These are phyloP conservation scores for Lepidocyrtinus sp. DNA, from an alignment of 2,888 invertebrate genomes.

Conservation along the genomic window DNA sequence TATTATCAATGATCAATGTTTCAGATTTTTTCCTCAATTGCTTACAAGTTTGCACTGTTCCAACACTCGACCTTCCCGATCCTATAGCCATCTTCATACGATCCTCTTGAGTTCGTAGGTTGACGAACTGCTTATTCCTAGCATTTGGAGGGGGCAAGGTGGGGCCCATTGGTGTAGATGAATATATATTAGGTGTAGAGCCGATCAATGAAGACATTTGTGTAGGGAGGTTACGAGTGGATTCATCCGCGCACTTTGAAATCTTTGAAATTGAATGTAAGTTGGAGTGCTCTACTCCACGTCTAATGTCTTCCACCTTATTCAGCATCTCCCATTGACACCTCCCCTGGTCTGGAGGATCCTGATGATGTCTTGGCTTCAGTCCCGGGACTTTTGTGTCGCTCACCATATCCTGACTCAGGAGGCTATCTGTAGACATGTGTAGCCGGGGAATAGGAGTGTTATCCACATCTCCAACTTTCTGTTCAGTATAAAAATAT, in stretches of 20 bases:
- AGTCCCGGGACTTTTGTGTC: conserved; percentile 47
- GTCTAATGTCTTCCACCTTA: conserved; percentile 7
- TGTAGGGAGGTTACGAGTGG: background rate
- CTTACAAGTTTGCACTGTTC: conserved; percentile 42
- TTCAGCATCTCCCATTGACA: background rate
- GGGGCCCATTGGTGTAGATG: conserved; percentile 37
- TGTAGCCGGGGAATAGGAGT: conserved; percentile 52
- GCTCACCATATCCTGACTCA: conserved; percentile 41
- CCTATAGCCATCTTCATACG: background rate
- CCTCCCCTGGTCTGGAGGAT: conserved; percentile 20
- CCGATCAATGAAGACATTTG: conserved; percentile 5
- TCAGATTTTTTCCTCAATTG: too few relatives aligned
- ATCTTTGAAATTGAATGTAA: conserved; percentile 41
- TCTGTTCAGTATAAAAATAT: too few relatives aligned
- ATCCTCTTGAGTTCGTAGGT: conserved; percentile 15
- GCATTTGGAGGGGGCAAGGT: too few relatives aligned
- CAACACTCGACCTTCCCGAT: too few relatives aligned
- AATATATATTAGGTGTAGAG: conserved; percentile 9
- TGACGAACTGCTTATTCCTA: conserved; percentile 35
- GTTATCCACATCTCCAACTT: conserved; percentile 45
- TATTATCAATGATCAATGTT: background rate
- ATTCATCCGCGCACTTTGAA: conserved; percentile 28
- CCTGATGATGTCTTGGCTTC: conserved; percentile 4
- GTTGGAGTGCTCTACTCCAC: too few relatives aligned
- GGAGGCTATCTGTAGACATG: conserved; percentile 33